Conservation (phyloP, 1,140 invertebrate species). For the Sminthurinus signatus region DNA sequence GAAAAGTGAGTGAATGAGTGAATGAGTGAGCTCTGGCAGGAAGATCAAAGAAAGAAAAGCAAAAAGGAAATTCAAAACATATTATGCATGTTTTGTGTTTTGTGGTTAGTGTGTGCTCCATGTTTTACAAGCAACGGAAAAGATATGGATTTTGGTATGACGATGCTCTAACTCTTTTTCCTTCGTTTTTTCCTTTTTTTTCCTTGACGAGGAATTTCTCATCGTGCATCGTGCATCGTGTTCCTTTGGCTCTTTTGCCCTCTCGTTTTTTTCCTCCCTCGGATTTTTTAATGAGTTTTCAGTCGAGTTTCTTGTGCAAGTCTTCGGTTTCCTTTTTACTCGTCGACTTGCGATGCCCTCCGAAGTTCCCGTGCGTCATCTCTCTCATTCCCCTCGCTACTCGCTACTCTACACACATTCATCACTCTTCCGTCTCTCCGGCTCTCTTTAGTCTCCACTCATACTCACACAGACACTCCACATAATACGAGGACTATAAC, state of each 20-base stretch:
- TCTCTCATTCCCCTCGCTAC: background rate
- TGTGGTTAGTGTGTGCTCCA: too few species aligned
- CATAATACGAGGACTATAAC: too few species aligned
- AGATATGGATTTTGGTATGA: too few species aligned
- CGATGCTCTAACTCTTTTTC: too few species aligned
- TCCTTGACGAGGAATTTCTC: too few species aligned
- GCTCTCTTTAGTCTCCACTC: background rate
- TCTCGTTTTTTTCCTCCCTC: slow-evolving; percentile 6
- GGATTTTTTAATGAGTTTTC: slow-evolving; percentile 16
- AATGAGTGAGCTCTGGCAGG: background rate
- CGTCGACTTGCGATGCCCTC: background rate
- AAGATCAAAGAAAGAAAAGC: background rate
- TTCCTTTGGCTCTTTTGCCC: too few species aligned
- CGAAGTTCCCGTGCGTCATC: background rate
- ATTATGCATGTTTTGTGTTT: too few species aligned
- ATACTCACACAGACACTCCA: slow-evolving; percentile 1
- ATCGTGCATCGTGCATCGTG: too few species aligned
- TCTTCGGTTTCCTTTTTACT: background rate
- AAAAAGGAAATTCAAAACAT: background rate
- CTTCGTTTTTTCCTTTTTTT: too few species aligned
- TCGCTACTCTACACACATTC: background rate
- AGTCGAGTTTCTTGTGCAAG: slow-evolving; percentile 5
- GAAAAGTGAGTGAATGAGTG: too few species aligned
- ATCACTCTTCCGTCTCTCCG: background rate
- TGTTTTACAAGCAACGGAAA: too few species aligned